Evolutionary conservation across 2,888 invertebrate species (phyloP).

Genomic region (Drosophila limbata): DNA sequence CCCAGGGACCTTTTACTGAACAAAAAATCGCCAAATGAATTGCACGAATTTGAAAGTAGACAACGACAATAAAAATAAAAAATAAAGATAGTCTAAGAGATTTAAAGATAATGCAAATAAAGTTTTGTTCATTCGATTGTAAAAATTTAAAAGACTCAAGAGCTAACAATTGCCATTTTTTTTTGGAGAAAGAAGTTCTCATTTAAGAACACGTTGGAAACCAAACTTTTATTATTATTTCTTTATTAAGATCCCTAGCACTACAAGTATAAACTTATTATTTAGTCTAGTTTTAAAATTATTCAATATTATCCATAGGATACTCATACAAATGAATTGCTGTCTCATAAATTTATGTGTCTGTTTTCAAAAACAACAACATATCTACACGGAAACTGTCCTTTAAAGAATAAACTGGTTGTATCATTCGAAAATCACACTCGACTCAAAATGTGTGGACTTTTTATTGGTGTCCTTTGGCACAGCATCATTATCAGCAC

Average conservation of each 20-base stretch:
- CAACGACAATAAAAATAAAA: neutral
- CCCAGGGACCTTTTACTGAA: constrained; percentile 25
- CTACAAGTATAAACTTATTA: too few relatives aligned
- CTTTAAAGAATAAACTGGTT: constrained; percentile 46
- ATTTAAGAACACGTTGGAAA: too few relatives aligned
- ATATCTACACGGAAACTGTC: constrained; percentile 5
- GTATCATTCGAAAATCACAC: constrained; percentile 6
- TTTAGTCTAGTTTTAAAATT: too few relatives aligned
- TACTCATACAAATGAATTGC: neutral
- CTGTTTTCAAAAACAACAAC: neutral
- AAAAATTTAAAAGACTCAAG: too few relatives aligned
- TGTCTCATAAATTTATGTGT: constrained; percentile 1
- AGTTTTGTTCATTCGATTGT: neutral
- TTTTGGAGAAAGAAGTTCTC: too few relatives aligned
- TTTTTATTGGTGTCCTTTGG: constrained; percentile 80
- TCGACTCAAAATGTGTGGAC: constrained; percentile 59
- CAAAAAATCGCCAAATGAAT: constrained; percentile 61
- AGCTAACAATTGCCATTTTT: too few relatives aligned
- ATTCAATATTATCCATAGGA: neutral
- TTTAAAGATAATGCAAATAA: constrained; percentile 6
- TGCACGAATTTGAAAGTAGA: constrained; percentile 47
- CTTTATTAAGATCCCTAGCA: too few relatives aligned
- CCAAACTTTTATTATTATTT: too few relatives aligned
- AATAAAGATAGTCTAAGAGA: neutral
- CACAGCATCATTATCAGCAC: constrained; percentile 48